Evolutionary conservation across 2,113 vertebrate genomes (phyloP).

Genomic region (Sinocyclocheilus anshuiensis): DNA sequence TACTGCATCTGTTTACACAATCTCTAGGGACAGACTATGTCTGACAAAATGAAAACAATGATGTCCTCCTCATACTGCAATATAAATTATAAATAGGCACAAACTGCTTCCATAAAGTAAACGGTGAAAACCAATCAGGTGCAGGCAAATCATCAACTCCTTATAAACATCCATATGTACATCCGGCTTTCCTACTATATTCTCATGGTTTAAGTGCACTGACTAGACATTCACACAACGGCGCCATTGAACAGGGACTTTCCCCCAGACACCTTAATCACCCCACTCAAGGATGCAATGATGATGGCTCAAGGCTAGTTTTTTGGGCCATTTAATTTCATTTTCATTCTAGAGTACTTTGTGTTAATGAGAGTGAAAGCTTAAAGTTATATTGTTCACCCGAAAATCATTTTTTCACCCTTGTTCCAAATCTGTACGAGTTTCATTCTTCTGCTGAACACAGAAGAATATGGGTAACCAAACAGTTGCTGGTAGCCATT

Average conservation of each 20-base stretch:
- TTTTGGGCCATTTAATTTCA: neutral
- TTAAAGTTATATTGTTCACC: neutral
- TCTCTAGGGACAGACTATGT: conserved; percentile 53
- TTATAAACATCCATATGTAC: conserved; percentile 10
- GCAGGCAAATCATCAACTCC: neutral
- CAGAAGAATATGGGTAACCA: too few species aligned
- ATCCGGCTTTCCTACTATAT: neutral
- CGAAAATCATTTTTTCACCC: too few species aligned
- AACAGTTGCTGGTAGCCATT: too few species aligned
- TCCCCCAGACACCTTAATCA: neutral
- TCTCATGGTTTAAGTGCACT: neutral
- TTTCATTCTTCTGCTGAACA: too few species aligned
- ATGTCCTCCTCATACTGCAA: conserved; percentile 49
- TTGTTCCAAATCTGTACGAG: too few species aligned
- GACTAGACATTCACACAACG: neutral
- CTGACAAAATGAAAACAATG: conserved; percentile 42
- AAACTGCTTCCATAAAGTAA: conserved; percentile 36
- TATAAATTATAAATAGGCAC: conserved; percentile 47
- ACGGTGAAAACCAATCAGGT: conserved; percentile 19
- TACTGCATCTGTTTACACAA: conserved; percentile 68
- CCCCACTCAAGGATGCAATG: neutral
- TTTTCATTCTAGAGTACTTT: neutral
- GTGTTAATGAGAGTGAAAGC: neutral
- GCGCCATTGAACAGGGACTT: neutral
- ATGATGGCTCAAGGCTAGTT: neutral